phyloP scores from a whole-genome alignment of 2,113 vertebrate species.

The Tenrec ecaudatus region DNA sequence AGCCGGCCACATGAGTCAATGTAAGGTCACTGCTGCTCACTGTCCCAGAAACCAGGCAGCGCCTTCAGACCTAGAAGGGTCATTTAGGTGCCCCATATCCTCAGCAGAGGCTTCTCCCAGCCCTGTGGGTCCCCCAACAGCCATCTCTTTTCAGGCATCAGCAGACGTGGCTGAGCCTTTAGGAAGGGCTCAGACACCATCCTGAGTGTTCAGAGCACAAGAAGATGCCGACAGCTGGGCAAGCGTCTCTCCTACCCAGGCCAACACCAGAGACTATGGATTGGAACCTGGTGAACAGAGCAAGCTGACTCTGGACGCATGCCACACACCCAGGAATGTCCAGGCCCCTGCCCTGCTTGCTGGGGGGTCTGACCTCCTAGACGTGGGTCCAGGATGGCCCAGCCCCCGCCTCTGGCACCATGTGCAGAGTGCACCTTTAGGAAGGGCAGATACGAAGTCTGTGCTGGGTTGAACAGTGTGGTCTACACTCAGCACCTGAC shows the following conservation, averaged over 20 bases:
- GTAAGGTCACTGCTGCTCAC: neutral
- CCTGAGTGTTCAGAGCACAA: neutral
- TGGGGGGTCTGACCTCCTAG: neutral
- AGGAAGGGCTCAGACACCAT: neutral
- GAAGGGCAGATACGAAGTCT: neutral
- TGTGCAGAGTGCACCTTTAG: rapidly evolving
- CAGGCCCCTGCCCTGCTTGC: neutral
- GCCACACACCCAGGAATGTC: too few species aligned
- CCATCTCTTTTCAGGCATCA: neutral
- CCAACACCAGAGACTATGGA: constrained; percentile 35
- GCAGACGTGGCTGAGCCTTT: neutral
- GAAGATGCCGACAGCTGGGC: neutral
- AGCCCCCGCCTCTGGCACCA: neutral
- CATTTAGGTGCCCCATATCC: neutral
- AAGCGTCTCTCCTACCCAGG: neutral
- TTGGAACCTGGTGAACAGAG: constrained; percentile 33
- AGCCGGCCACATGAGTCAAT: neutral
- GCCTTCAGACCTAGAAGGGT: neutral
- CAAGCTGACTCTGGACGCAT: too few species aligned
- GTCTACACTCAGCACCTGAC: neutral
- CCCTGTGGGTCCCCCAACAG: neutral
- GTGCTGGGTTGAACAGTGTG: neutral
- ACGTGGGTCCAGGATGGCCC: neutral
- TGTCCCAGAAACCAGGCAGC: neutral
- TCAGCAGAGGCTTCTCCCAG: neutral